Conservation (phyloP, 2,113 vertebrate genomes). For the Mesoclemmys tuberculata region DNA sequence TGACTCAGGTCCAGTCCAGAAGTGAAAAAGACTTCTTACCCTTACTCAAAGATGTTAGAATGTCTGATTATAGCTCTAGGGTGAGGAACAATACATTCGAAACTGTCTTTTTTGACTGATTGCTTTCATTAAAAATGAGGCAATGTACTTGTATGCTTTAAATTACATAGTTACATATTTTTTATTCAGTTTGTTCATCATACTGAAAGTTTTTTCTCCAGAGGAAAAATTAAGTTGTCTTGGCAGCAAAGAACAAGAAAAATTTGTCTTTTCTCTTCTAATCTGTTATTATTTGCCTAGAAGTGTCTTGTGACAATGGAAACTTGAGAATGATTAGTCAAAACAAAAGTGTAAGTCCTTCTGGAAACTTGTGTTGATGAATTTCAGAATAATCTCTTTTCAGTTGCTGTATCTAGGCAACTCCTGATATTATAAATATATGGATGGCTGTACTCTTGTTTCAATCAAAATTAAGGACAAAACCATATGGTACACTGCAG, state of each 20-base stretch:
- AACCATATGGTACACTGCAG: not conserved
- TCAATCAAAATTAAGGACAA: not conserved
- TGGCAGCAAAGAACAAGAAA: conserved; percentile 48
- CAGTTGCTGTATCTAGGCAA: not conserved
- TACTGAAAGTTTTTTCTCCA: conserved; percentile 24
- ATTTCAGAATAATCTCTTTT: not conserved
- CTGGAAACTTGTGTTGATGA: not conserved
- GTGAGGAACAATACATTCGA: not conserved
- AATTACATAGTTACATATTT: conserved; percentile 19
- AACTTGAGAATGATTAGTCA: conserved; percentile 22
- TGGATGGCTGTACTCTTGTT: not conserved
- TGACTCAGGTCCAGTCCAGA: not conserved
- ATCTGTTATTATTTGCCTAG: conserved; percentile 34
- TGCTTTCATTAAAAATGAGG: conserved; percentile 52
- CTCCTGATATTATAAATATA: not conserved
- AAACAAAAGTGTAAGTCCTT: not conserved
- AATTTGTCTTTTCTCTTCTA: conserved; percentile 26
- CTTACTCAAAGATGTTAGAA: not conserved
- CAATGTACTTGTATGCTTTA: conserved; percentile 32
- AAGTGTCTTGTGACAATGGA: conserved; percentile 26
- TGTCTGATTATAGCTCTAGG: not conserved
- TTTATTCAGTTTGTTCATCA: conserved; percentile 32
- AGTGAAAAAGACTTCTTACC: not conserved
- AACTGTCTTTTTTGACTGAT: conserved; percentile 56
- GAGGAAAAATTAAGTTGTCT: conserved; percentile 21